phyloP scores from a whole-genome alignment of 1,140 invertebrate species.

The Pseudomyrmex flavicornis region DNA sequence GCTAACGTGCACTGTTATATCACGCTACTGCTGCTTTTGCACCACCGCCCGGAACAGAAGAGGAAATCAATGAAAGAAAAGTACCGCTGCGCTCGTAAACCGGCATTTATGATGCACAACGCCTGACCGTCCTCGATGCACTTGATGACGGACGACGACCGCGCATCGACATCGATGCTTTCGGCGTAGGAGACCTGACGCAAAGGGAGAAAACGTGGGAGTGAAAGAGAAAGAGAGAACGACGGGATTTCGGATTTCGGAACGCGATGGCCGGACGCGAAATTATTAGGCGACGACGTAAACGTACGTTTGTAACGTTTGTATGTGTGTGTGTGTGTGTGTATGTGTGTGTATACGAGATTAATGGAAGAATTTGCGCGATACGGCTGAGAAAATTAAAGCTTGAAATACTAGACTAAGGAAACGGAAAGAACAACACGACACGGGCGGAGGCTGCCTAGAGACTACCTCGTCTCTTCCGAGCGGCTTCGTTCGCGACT shows the following conservation, averaged over 20 bases:
- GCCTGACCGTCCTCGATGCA: conserved; percentile 45
- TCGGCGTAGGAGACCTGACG: conserved; percentile 44
- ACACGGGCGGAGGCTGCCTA: conserved; percentile 82
- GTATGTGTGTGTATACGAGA: neutral
- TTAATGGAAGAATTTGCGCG: conserved; percentile 63
- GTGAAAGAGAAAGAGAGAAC: neutral
- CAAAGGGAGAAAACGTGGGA: conserved; percentile 22
- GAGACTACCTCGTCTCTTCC: conserved; percentile 74
- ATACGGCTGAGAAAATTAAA: conserved; percentile 76
- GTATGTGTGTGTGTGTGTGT: neutral
- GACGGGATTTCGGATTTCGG: neutral
- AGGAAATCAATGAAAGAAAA: conserved; percentile 79
- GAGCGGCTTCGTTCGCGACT: conserved; percentile 39
- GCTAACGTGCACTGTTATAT: conserved; percentile 63
- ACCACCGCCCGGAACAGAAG: conserved; percentile 78
- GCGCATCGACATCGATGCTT: conserved; percentile 59
- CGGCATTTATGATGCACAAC: conserved; percentile 73
- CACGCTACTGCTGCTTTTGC: conserved; percentile 69
- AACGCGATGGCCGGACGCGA: conserved; percentile 19
- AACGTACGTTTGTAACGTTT: neutral
- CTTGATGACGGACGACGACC: conserved; percentile 55
- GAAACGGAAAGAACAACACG: conserved; percentile 83
- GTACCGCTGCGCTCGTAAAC: conserved; percentile 72
- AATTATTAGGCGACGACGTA: neutral
- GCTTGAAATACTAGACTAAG: conserved; percentile 83